A percentile compares a stretch with the other conserved stretches of the same genome.
Conservation (phyloP, 2,888 invertebrate species). For the Schrankia costaestrigalis region DNA sequence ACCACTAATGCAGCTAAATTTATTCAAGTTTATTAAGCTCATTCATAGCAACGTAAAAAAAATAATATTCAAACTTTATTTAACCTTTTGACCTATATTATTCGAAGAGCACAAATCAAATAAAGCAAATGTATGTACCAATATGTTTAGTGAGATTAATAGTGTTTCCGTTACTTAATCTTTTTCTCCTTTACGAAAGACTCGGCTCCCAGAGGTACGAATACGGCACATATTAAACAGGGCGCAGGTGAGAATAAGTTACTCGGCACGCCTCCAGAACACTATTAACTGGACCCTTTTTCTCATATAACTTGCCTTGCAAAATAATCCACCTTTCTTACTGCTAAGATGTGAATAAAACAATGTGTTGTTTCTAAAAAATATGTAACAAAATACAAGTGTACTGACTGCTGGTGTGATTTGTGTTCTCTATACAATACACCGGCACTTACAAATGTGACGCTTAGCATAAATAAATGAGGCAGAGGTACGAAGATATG, state of each 20-base stretch:
- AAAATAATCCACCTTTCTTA: slow-evolving; percentile 17
- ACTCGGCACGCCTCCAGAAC: slow-evolving; percentile 13
- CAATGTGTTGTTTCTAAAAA: slow-evolving; percentile 1
- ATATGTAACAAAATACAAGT: too few species aligned
- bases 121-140: too few species aligned
- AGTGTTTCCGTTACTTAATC: slow-evolving; percentile 7
- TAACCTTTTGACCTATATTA: too few species aligned
- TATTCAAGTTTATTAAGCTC: too few species aligned
- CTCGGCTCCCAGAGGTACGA: slow-evolving; percentile 12
- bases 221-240: slow-evolving; percentile 21
- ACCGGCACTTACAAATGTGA: slow-evolving; percentile 15
- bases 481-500: slow-evolving; percentile 16
- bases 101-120: too few species aligned
- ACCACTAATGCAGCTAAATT: too few species aligned
- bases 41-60: too few species aligned
- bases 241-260: slow-evolving; percentile 29
- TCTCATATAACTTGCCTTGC: slow-evolving; percentile 18
- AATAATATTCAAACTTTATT: too few species aligned
- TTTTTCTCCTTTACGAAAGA: slow-evolving; percentile 6
- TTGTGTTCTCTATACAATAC: slow-evolving; percentile 4
- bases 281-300: slow-evolving; percentile 22
- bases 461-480: slow-evolving; percentile 24
- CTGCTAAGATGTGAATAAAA: slow-evolving; percentile 12
- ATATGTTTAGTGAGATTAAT: slow-evolving; percentile 11
- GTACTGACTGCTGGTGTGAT: too few species aligned